Evolutionary conservation across 1,140 invertebrate species (phyloP), one percentile per base, ranked within the genome.

Genomic region (Penaeus indicus): DNA sequence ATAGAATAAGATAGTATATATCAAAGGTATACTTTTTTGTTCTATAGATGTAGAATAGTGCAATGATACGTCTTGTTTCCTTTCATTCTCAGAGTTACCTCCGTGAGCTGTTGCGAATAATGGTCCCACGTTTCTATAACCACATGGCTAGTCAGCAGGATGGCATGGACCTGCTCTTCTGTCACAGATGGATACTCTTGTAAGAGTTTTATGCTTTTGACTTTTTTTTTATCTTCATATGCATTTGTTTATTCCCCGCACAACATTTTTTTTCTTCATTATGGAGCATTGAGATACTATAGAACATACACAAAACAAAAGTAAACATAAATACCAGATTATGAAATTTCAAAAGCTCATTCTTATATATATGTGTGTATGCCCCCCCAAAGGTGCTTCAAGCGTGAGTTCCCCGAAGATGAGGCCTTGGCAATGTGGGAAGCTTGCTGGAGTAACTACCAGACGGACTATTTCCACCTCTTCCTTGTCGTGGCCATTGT

Each of bases 131-230:
- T 81, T 94, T 99, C 60, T 96, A 96, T 75, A 95, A 95, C 84
- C 98, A 99, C 93, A 94, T 98, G 92, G 96, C 96, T 86, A 95
- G 94, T 47, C 96, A 99, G 92, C 98, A 99, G 90, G 99, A 98
- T 10, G 97, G 96, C 7, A 81, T 90, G 72, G 99, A 99, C 92
- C 98, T 99, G 96, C 99, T 98, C 92, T 99, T 99, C 93, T 99
- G 98, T 93, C 99, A 99, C 93, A 96, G 99, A 18, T 95, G 95
- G 95, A 92, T 95, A 79, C 92, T 95, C 47, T 69, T 91, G 91
- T 90, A 87, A 60, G 88, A 38, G 62, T 0, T 60, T 84, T 79
- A 75, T 75, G 32, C 32, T 32, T 47, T 77, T 25, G 0, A 38
- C 27, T 77, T 32, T 25, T n/a, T n/a, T n/a, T 63, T 27, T 22